These are phyloP conservation scores for Phyto melanocephala DNA, from an alignment of 2,888 invertebrate genomes.

Conservation along the genomic window DNA sequence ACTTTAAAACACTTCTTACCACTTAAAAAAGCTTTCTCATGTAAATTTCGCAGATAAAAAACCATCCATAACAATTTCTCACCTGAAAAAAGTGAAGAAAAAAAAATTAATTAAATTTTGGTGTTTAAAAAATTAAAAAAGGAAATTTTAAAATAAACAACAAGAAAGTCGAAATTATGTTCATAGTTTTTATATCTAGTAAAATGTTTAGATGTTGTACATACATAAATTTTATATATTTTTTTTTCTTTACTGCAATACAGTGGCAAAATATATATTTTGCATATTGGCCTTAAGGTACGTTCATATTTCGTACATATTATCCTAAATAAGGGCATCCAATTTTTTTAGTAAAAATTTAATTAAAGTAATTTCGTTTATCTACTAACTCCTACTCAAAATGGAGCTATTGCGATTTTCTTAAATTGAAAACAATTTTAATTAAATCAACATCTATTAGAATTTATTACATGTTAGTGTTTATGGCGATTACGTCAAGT, in stretches of 20 bases:
- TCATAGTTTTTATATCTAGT: neutral
- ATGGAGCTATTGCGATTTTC: no score
- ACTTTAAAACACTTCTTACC: constrained; percentile 16
- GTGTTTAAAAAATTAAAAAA: neutral
- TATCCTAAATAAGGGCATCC: no score
- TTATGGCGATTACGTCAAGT: no score
- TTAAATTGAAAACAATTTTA: no score
- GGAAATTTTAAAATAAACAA: neutral
- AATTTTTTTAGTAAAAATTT: no score
- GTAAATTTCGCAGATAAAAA: constrained; percentile 27
- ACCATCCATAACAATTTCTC: constrained; percentile 33
- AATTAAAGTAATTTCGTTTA: no score
- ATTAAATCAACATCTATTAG: no score
- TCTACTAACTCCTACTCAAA: no score
- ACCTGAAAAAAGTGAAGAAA: constrained; percentile 43
- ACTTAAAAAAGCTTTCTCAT: constrained; percentile 39
- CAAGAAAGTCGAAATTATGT: no score
- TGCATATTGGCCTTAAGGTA: no score
- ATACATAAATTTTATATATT: neutral
- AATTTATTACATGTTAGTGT: no score
- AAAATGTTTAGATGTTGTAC: constrained; percentile 20
- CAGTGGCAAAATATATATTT: constrained; percentile 34
- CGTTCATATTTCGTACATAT: no score
- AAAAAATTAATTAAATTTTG: neutral
- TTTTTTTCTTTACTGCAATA: constrained; percentile 4